Conservation (phyloP, 2,797 vertebrate genomes). For the Typhlichthys subterraneus region DNA sequence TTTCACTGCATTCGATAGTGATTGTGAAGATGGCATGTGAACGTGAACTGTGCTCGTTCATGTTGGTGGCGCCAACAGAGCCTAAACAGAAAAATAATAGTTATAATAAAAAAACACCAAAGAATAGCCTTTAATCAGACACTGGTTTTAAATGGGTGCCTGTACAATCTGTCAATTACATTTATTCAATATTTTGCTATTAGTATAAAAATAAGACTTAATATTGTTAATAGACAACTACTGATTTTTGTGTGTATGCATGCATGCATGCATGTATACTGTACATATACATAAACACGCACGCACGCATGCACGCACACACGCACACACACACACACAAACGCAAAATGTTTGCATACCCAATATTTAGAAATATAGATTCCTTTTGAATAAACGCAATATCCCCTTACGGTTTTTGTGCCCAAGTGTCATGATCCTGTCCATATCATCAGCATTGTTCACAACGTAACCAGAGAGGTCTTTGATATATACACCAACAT, state of each 20-base stretch:
- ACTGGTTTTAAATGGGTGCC: neutral
- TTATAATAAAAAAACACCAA: neutral
- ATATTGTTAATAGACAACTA: too few relatives aligned
- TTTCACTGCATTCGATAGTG: slow-evolving; percentile 98
- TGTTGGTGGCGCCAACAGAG: slow-evolving; percentile 97
- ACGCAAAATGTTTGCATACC: neutral
- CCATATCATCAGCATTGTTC: slow-evolving; percentile 99
- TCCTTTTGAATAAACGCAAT: neutral
- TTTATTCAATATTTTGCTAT: neutral
- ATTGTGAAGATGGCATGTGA: slow-evolving; percentile 98
- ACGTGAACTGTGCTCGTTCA: slow-evolving; percentile 99
- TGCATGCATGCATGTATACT: too few relatives aligned
- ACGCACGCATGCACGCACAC: too few relatives aligned
- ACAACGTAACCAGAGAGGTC: slow-evolving; percentile 96
- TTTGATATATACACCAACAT: slow-evolving; percentile 98
- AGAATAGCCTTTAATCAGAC: slow-evolving; percentile 3
- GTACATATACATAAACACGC: too few relatives aligned
- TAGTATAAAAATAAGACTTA: too few relatives aligned
- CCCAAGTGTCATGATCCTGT: slow-evolving; percentile 97
- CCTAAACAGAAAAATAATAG: slow-evolving; percentile 63
- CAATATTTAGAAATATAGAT: neutral
- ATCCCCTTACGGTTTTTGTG: slow-evolving; percentile 94
- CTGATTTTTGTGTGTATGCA: too few relatives aligned
- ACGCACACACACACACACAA: neutral
- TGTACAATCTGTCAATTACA: neutral